Conservation (phyloP, 1,140 invertebrate species). For the Popillia japonica region DNA sequence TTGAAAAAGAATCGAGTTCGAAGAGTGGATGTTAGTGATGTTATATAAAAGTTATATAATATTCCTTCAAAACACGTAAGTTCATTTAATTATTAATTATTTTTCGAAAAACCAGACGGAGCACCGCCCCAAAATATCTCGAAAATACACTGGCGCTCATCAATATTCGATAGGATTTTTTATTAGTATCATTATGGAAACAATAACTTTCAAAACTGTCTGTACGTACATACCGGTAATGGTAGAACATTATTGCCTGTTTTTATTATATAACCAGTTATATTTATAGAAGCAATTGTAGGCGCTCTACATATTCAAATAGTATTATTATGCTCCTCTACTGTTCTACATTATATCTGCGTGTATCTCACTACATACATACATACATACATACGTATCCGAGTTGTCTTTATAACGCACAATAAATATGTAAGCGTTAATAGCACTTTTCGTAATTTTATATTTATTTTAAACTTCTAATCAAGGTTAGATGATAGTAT, state of each 20-base stretch:
- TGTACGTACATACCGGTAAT: background rate
- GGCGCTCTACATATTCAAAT: constrained; percentile 9
- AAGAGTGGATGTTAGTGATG: background rate
- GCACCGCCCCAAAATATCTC: too few relatives aligned
- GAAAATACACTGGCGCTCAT: too few relatives aligned
- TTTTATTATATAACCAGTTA: constrained; percentile 4
- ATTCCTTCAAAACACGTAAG: constrained; percentile 1
- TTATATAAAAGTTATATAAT: constrained; percentile 10
- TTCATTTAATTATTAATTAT: too few relatives aligned
- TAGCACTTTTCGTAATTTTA: background rate
- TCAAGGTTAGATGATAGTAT: background rate
- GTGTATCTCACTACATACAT: too few relatives aligned
- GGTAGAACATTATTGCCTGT: background rate
- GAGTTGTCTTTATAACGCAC: too few relatives aligned
- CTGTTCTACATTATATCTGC: background rate
- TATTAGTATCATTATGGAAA: too few relatives aligned
- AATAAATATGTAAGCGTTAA: background rate
- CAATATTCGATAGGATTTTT: too few relatives aligned
- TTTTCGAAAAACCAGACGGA: too few relatives aligned
- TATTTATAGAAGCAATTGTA: constrained; percentile 10
- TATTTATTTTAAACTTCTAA: background rate
- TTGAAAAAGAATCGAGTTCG: background rate
- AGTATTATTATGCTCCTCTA: background rate
- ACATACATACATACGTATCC: too few relatives aligned
- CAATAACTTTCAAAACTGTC: background rate